These are phyloP conservation scores for Archegozetes longisetosus DNA, from an alignment of 1,140 invertebrate genomes.

Conservation along the genomic window DNA sequence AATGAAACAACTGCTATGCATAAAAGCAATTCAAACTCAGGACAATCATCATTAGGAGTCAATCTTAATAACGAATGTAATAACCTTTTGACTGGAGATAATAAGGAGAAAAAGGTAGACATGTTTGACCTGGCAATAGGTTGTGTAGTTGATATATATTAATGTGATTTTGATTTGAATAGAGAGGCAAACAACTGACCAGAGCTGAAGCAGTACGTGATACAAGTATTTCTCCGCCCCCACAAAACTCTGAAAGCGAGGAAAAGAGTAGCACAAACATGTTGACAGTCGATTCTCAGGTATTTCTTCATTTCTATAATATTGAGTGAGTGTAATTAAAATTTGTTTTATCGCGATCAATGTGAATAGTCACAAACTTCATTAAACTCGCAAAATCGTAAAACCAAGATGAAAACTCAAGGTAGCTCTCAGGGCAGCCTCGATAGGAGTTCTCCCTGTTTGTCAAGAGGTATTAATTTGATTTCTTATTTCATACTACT, in stretches of 20 bases:
- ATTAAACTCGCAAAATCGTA: neutral
- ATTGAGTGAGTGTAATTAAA: neutral
- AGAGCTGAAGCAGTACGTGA: constrained; percentile 5
- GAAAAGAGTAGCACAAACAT: constrained; percentile 7
- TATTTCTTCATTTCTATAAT: neutral
- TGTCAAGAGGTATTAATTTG: constrained; percentile 42
- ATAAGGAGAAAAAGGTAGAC: constrained; percentile 7
- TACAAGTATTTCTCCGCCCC: constrained; percentile 10
- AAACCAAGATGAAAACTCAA: constrained; percentile 24
- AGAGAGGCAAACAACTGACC: constrained; percentile 5
- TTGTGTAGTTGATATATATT: neutral
- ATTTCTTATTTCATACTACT: neutral
- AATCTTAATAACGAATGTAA: neutral
- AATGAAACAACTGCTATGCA: neutral
- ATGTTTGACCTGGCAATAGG: neutral
- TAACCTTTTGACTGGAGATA: neutral
- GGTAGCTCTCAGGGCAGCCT: constrained; percentile 44
- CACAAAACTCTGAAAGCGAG: neutral
- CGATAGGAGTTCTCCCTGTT: constrained; percentile 40
- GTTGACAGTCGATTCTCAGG: neutral
- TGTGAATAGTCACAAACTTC: neutral
- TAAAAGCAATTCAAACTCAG: neutral
- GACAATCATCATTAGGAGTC: neutral
- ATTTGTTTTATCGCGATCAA: neutral
- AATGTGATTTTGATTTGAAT: neutral